Percentiles rank a stretch among this genome's conserved stretches.
Conservation (phyloP, 2,888 invertebrate genomes). For the Steinernema scapterisci region DNA sequence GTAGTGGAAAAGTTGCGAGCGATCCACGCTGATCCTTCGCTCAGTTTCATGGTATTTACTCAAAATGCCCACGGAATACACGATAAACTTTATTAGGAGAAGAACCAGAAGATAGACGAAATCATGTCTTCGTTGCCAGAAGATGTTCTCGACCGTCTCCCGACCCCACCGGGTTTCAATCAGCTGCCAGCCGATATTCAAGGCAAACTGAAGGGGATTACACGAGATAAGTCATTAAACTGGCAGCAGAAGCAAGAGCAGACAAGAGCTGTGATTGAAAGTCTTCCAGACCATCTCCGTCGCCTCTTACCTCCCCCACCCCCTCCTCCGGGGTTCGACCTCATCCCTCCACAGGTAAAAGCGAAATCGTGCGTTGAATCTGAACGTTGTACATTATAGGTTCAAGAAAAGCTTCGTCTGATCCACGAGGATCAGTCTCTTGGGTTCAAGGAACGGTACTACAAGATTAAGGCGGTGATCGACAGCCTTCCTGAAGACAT, state of each 20-base stretch:
- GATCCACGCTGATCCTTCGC: constrained; percentile 52
- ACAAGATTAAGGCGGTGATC: constrained; percentile 24
- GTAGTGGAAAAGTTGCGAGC: constrained; percentile 53
- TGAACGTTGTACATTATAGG: neutral
- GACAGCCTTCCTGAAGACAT: constrained; percentile 17
- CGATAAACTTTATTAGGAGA: constrained; percentile 43
- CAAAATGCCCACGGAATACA: too few relatives aligned
- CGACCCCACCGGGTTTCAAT: constrained; percentile 61
- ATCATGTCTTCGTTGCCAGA: constrained; percentile 60
- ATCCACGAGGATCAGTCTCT: constrained; percentile 25
- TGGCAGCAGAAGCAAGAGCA: constrained; percentile 53
- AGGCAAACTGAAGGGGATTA: constrained; percentile 52
- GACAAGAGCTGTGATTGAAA: constrained; percentile 46
- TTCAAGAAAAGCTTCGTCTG: neutral
- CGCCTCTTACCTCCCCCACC: constrained; percentile 23
- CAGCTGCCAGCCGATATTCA: constrained; percentile 55
- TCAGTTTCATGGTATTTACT: constrained; percentile 41
- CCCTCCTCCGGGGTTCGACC: constrained; percentile 13
- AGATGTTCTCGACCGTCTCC: constrained; percentile 58
- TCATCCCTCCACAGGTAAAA: constrained; percentile 6
- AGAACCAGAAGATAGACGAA: constrained; percentile 59
- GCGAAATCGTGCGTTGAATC: neutral
- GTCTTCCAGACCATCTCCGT: constrained; percentile 35
- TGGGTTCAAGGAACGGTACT: constrained; percentile 6
- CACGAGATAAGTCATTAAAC: constrained; percentile 49